These are phyloP conservation scores for Meganola albula DNA, from an alignment of 2,888 invertebrate species.

Conservation along the genomic window DNA sequence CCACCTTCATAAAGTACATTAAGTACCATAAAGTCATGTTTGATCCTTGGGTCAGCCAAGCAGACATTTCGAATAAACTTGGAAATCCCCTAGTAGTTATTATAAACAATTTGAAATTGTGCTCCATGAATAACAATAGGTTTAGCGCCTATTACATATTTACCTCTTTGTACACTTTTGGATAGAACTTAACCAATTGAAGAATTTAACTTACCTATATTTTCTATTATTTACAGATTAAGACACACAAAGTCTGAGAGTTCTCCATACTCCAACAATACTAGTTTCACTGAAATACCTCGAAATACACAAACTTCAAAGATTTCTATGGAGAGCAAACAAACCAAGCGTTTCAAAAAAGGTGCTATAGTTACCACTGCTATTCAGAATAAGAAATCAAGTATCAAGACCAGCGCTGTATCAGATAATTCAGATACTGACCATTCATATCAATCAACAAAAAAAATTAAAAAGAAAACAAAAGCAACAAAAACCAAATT, in stretches of 20 bases:
- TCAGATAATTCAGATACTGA: slow-evolving; percentile 68
- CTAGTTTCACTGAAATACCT: slow-evolving; percentile 68
- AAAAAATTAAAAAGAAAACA: slow-evolving; percentile 67
- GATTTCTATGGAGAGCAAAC: slow-evolving; percentile 39
- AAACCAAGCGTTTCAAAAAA: slow-evolving; percentile 76
- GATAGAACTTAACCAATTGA: no score
- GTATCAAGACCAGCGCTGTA: slow-evolving; percentile 36
- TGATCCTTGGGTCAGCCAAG: no score
- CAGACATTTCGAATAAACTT: no score
- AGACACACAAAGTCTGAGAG: slow-evolving; percentile 61
- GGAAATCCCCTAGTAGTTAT: no score
- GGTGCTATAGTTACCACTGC: slow-evolving; percentile 79
- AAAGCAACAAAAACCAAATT: slow-evolving; percentile 52
- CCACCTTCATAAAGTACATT: no score
- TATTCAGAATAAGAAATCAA: slow-evolving; percentile 59
- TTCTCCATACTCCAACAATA: slow-evolving; percentile 51
- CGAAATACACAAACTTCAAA: slow-evolving; percentile 48
- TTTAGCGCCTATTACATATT: no score
- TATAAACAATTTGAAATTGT: no score
- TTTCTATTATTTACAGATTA: slow-evolving; percentile 48
- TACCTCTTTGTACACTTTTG: neutral
- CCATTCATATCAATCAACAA: slow-evolving; percentile 55
- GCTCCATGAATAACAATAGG: no score
- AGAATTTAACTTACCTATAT: no score
- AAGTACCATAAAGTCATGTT: no score